A percentile compares a stretch with the other conserved stretches of the same genome.
These are phyloP conservation scores for Tetragonisca angustula DNA, from an alignment of 2,888 invertebrate genomes.

Conservation along the genomic window DNA sequence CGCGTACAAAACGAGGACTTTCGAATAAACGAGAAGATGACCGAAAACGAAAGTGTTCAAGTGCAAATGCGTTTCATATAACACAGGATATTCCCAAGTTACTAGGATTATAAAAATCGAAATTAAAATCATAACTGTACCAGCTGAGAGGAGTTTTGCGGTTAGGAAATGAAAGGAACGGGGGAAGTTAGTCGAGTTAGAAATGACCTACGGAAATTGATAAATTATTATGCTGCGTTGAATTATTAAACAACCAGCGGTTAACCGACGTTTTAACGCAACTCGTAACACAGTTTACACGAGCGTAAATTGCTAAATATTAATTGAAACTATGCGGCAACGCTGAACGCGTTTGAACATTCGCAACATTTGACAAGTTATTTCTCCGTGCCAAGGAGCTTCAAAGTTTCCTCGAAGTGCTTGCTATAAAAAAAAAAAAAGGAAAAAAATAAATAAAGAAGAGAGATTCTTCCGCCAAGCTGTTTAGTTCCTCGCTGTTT, in stretches of 20 bases:
- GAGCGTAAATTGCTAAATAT: neutral
- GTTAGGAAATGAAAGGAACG: too few species aligned
- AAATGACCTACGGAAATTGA: neutral
- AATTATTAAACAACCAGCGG: neutral
- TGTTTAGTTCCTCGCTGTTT: neutral
- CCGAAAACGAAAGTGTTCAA: too few species aligned
- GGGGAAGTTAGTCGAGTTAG: neutral
- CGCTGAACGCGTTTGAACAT: neutral
- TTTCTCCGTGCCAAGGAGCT: neutral
- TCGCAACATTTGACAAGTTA: neutral
- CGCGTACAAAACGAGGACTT: too few species aligned
- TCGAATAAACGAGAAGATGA: too few species aligned
- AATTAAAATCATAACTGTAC: too few species aligned
- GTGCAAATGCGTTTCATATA: too few species aligned
- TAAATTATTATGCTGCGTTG: neutral
- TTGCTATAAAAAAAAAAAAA: too few species aligned
- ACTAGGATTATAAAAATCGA: too few species aligned
- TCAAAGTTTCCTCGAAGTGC: neutral
- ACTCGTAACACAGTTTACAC: neutral
- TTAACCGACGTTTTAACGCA: neutral
- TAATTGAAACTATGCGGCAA: neutral
- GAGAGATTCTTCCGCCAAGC: neutral
- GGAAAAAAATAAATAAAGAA: too few species aligned
- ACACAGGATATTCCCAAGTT: too few species aligned
- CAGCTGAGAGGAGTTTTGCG: too few species aligned